phyloP scores from a whole-genome alignment of 1,140 invertebrate species.

The Meloidogyne chitwoodi region DNA sequence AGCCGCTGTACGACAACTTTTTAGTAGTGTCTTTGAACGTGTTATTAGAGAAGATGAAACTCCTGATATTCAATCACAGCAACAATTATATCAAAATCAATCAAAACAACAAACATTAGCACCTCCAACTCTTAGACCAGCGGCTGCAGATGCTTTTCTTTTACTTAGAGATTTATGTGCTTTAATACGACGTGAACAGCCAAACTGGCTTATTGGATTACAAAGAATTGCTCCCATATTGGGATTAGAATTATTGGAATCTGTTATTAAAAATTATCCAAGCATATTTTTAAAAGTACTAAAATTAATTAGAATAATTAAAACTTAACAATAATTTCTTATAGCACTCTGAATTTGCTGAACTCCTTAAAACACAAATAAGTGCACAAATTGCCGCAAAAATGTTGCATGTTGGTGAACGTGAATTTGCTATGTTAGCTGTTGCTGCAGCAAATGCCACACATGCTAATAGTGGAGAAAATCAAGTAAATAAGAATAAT shows the following conservation, averaged over 20 bases:
- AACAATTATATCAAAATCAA: slow-evolving; percentile 53
- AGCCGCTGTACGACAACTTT: slow-evolving; percentile 88
- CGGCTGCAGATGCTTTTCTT: slow-evolving; percentile 87
- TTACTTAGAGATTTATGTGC: slow-evolving; percentile 87
- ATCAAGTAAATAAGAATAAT: not conserved
- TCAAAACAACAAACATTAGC: slow-evolving; percentile 36
- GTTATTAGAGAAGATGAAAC: slow-evolving; percentile 75
- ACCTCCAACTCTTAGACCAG: slow-evolving; percentile 71
- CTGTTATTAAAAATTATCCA: slow-evolving; percentile 83
- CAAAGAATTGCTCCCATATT: slow-evolving; percentile 95
- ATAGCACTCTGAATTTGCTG: slow-evolving; percentile 82
- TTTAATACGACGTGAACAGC: slow-evolving; percentile 89
- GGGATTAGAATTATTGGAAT: slow-evolving; percentile 87
- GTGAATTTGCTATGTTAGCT: slow-evolving; percentile 62
- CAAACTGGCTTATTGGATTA: slow-evolving; percentile 86
- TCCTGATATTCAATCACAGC: slow-evolving; percentile 70
- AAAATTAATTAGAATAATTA: not conserved
- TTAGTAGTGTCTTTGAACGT: slow-evolving; percentile 91
- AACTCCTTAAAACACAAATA: slow-evolving; percentile 88
- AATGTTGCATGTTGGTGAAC: slow-evolving; percentile 85
- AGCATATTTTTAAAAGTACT: slow-evolving; percentile 82
- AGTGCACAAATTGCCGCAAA: slow-evolving; percentile 89
- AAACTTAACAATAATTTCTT: slow-evolving; percentile 31
- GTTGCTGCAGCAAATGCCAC: not conserved
- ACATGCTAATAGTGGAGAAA: not conserved